Conservation (phyloP, 2,888 invertebrate species). For the Criorhina ranunculi region DNA sequence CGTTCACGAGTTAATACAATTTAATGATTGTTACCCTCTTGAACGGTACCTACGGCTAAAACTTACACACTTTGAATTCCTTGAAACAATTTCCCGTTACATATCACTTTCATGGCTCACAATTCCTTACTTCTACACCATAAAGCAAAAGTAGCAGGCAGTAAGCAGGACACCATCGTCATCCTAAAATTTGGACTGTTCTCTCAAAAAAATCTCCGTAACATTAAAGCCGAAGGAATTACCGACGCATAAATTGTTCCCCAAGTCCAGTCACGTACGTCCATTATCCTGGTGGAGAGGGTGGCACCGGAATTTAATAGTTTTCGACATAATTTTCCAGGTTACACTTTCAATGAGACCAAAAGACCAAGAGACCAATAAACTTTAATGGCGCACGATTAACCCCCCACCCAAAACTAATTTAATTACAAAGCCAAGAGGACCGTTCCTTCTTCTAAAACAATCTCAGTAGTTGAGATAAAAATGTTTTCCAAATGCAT, state of each 20-base stretch:
- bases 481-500: conserved; percentile 67
- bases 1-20: conserved; percentile 45
- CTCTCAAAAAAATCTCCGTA: conserved; percentile 42
- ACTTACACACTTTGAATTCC: conserved; percentile 74
- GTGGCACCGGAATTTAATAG: conserved; percentile 63
- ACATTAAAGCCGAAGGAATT: conserved; percentile 59
- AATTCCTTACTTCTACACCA: conserved; percentile 64
- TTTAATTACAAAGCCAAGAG: conserved; percentile 69
- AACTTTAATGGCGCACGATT: conserved; percentile 75
- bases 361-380: conserved; percentile 59
- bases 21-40: conserved; percentile 5
- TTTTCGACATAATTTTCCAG: conserved; percentile 76
- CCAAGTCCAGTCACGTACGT: conserved; percentile 73
- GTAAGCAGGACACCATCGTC: neutral
- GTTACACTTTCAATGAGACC: conserved; percentile 69
- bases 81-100: conserved; percentile 70
- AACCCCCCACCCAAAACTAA: conserved; percentile 69
- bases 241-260: conserved; percentile 70
- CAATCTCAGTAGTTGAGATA: conserved; percentile 57
- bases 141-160: conserved; percentile 52
- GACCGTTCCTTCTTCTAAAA: conserved; percentile 13
- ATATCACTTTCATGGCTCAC: conserved; percentile 65
- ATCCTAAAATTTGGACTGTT: conserved; percentile 11
- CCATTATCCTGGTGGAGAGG: conserved; percentile 36
- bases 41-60: conserved; percentile 24